These are phyloP conservation scores for Monarcha castaneiventris DNA, from an alignment of 2,113 vertebrate species.

Conservation along the genomic window DNA sequence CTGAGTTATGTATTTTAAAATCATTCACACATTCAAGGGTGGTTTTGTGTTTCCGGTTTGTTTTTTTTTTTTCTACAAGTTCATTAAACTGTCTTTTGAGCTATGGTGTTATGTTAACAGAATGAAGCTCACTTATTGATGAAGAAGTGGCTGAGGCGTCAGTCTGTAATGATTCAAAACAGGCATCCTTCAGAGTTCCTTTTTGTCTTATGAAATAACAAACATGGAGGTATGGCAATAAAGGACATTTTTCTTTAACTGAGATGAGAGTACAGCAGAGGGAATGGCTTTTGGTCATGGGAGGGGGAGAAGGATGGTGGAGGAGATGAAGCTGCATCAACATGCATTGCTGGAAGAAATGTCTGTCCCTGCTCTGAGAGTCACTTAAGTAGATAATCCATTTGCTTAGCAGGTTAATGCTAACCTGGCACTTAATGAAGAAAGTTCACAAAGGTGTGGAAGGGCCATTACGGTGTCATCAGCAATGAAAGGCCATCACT, in stretches of 20 bases:
- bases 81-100: neutral
- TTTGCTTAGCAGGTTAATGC: conserved; percentile 3
- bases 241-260: neutral
- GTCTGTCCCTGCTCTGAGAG: neutral
- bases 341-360: neutral
- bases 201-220: neutral
- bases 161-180: neutral
- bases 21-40: neutral
- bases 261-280: neutral
- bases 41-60: neutral
- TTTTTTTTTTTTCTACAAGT: neutral
- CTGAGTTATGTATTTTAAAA: neutral
- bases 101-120: neutral
- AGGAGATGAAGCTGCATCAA: neutral
- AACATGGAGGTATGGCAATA: neutral
- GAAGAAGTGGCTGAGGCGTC: neutral
- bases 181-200: neutral
- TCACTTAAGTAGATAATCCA: neutral
- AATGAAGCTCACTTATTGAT: neutral
- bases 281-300: neutral
- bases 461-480: neutral
- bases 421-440: neutral
- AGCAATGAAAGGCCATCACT: neutral
- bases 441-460: conserved; percentile 23
- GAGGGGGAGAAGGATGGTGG: neutral